Evolutionary conservation across 2,888 invertebrate genomes (phyloP).

Genomic region (Danaus chrysippus): DNA sequence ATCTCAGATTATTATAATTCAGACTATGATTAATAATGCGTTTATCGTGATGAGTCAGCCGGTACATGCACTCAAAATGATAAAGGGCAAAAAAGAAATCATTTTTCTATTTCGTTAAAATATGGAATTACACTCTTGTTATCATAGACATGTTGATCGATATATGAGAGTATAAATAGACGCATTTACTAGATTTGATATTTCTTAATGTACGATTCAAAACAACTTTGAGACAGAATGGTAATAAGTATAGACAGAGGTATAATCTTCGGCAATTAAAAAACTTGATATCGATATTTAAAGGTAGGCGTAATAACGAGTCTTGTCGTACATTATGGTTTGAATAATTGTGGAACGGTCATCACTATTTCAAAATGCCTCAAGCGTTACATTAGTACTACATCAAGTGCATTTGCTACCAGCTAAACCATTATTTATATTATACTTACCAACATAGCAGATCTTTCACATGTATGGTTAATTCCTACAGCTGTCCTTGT

Average conservation of each 20-base stretch:
- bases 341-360: slow-evolving; percentile 5
- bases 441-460: not conserved
- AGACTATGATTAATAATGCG: no score
- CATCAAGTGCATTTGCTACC: slow-evolving; percentile 7
- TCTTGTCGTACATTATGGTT: slow-evolving; percentile 2
- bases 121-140: no score
- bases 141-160: no score
- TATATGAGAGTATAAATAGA: no score
- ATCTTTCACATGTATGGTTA: not conserved
- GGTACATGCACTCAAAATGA: no score
- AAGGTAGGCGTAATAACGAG: not conserved
- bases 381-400: slow-evolving; percentile 2
- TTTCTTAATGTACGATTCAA: not conserved
- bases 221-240: not conserved
- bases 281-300: not conserved
- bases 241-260: not conserved
- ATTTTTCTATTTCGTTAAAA: no score
- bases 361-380: slow-evolving; percentile 2
- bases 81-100: no score
- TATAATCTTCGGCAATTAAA: slow-evolving; percentile 3
- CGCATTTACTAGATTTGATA: no score
- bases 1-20: no score
- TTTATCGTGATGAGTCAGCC: no score
- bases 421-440: slow-evolving; percentile 5
- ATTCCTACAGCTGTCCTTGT: not conserved